Conservation (phyloP, 1,140 invertebrate species). For the Zelostemma sp. region DNA sequence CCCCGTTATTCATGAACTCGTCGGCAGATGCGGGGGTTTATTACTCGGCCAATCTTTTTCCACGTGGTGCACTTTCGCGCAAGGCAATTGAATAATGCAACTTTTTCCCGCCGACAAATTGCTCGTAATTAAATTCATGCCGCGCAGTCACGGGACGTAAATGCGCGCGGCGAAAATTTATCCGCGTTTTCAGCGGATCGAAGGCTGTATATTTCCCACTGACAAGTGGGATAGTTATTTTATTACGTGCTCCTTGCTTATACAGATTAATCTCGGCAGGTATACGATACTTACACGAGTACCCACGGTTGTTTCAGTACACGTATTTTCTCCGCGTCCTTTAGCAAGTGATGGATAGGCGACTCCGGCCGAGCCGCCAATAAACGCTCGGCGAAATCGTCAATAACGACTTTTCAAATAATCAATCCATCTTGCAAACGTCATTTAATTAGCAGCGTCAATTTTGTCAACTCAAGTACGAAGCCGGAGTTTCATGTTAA, state of each 20-base stretch:
- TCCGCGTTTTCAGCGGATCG: not conserved
- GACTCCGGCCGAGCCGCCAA: not conserved
- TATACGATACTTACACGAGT: not conserved
- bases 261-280: not conserved
- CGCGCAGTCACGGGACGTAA: not conserved
- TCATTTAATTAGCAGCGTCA: not conserved
- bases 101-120: not conserved
- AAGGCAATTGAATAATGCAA: not conserved
- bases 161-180: not conserved
- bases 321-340: not conserved
- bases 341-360: not conserved
- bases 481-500: not conserved
- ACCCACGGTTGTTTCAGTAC: not conserved
- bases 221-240: not conserved
- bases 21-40: not conserved
- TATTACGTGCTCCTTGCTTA: not conserved
- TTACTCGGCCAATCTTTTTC: not conserved
- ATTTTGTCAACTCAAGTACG: not conserved
- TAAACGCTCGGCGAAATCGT: not conserved
- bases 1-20: not conserved
- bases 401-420: constrained; percentile 2
- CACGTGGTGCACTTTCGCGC: too few species aligned
- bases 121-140: not conserved
- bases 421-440: not conserved
- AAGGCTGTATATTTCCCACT: not conserved